Conservation (phyloP, 2,888 invertebrate genomes). For the Synergus umbraculus region DNA sequence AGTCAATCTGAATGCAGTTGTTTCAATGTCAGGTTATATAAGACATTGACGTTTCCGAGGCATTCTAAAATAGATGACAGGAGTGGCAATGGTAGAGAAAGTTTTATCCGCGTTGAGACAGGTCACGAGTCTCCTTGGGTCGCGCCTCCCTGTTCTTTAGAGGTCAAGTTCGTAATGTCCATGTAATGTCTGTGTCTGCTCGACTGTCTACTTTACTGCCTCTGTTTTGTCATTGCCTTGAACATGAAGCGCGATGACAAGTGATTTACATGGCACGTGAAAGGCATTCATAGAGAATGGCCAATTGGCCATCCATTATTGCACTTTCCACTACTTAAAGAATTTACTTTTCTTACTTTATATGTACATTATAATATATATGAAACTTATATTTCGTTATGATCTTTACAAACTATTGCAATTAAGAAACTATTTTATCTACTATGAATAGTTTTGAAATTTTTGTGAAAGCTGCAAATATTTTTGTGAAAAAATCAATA, state of each 20-base stretch:
- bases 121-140: slow-evolving; percentile 39
- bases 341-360: too few species aligned
- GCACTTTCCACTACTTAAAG: not conserved
- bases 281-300: slow-evolving; percentile 10
- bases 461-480: slow-evolving; percentile 28
- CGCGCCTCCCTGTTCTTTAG: slow-evolving; percentile 52
- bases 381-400: too few species aligned
- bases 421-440: slow-evolving; percentile 28
- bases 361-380: too few species aligned
- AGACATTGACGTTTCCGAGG: slow-evolving; percentile 50
- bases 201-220: slow-evolving; percentile 19
- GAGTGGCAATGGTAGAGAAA: slow-evolving; percentile 34
- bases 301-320: not conserved
- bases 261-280: slow-evolving; percentile 26
- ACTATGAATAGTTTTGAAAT: slow-evolving; percentile 9
- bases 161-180: slow-evolving; percentile 57
- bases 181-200: slow-evolving; percentile 28
- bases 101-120: slow-evolving; percentile 33
- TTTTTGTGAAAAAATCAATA: not conserved
- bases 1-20: not conserved
- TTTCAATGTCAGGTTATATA: slow-evolving; percentile 26
- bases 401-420: not conserved
- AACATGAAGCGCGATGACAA: slow-evolving; percentile 35
- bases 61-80: slow-evolving; percentile 45
- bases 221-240: slow-evolving; percentile 21